Conservation (phyloP, 2,113 vertebrate genomes). For the Sapajus apella region DNA sequence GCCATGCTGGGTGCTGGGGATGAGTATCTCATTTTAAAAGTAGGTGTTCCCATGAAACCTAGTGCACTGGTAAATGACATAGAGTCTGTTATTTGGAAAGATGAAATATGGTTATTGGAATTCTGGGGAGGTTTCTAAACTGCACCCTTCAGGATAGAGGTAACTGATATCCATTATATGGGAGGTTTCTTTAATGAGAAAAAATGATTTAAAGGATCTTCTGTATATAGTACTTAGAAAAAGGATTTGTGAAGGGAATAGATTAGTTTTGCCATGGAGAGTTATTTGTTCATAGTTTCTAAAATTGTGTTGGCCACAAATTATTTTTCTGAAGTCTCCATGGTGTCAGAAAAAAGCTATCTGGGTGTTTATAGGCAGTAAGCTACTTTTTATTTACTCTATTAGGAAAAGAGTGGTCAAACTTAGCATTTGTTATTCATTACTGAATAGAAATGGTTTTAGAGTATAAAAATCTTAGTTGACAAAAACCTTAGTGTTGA, state of each 20-base stretch:
- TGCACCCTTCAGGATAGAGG: background rate
- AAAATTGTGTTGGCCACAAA: background rate
- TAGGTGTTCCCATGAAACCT: background rate
- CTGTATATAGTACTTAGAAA: background rate
- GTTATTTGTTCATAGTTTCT: constrained; percentile 18
- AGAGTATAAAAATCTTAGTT: background rate
- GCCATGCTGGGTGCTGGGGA: background rate
- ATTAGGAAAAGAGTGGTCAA: constrained; percentile 5
- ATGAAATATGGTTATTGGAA: background rate
- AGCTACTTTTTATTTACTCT: background rate
- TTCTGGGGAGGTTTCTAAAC: constrained; percentile 13
- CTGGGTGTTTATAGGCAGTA: background rate
- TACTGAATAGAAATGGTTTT: background rate
- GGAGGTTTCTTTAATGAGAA: constrained; percentile 1
- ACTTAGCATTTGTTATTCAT: background rate
- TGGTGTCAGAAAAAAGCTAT: background rate
- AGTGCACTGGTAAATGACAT: background rate
- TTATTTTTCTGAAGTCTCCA: background rate
- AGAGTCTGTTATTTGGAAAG: background rate
- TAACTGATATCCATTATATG: background rate
- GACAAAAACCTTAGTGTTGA: background rate
- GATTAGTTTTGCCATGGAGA: background rate
- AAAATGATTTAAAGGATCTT: background rate
- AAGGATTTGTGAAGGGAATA: background rate
- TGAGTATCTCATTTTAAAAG: background rate